Conservation (phyloP, 2,113 vertebrate species). For the Grallaria varia region DNA sequence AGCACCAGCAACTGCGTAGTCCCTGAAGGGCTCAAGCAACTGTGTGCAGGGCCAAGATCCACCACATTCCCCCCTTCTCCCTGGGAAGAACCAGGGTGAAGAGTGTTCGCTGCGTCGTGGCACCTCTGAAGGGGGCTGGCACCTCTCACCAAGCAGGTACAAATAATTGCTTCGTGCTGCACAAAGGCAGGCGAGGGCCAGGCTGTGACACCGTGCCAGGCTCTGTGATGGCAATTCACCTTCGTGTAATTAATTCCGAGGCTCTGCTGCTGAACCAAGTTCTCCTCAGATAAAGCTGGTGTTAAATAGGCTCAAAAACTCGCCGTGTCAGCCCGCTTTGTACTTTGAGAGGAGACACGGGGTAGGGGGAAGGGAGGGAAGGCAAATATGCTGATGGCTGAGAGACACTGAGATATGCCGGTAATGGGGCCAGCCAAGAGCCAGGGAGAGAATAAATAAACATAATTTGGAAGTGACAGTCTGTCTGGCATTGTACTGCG, state of each 20-base stretch:
- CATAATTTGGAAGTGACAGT: constrained; percentile 50
- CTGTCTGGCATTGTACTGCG: constrained; percentile 23
- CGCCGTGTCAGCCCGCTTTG: constrained; percentile 24
- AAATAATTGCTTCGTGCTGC: not conserved
- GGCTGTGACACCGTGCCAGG: not conserved
- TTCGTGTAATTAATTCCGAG: constrained; percentile 22
- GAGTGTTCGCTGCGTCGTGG: fast-evolving
- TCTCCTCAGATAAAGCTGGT: not conserved
- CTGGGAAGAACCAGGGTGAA: not conserved
- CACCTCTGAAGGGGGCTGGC: not conserved
- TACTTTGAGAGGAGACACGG: constrained; percentile 22
- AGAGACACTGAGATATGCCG: constrained; percentile 50
- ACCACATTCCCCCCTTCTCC: not conserved
- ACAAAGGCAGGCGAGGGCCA: not conserved
- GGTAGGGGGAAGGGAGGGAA: not conserved
- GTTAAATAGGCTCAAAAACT: constrained; percentile 54
- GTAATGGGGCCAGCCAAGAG: constrained; percentile 51
- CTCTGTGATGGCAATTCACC: constrained; percentile 15
- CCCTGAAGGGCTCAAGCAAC: not conserved
- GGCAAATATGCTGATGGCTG: constrained; percentile 39
- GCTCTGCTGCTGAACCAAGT: constrained; percentile 1
- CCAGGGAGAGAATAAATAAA: constrained; percentile 63
- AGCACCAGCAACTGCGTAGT: not conserved
- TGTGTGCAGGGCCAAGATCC: not conserved
- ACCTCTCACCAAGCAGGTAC: not conserved